Evolutionary conservation across 2,113 vertebrate species (phyloP), one percentile per base, ranked within the genome.

Genomic region (Xenopus tropicalis): DNA sequence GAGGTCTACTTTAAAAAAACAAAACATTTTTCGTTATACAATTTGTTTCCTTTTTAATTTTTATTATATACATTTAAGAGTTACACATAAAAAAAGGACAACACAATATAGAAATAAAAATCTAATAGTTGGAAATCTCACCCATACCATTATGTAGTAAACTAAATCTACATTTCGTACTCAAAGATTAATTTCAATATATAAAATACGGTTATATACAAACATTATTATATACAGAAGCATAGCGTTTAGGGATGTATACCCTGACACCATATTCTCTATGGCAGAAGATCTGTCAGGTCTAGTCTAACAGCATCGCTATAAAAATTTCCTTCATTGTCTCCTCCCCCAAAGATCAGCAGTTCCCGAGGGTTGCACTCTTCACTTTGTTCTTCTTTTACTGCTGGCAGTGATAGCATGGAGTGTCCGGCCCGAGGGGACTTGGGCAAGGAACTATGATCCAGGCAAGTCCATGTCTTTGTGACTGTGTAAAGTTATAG

Each of bases 311-410:
- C 83, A 70, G 87, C 78, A 72, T 90, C 86, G 1, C 84, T 87
- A 79, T 82, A 90, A 71, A 89, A 92, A 43, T 73, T 74, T 4
- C 86, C 86, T 82, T 89, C 88, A 14, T 88, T 90, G 84, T 92
- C 86, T 3, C 86, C 86, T 4, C 86, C 90, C 61, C 88, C 83
- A 13, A 90, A 89, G 78, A 85, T 70, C 51, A 89, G 79, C 71
- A 89, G 66, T 9, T 77, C 83, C 61, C 69, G 77, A 64, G 80
- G 23, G 14, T 8, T 13, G 3, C 57, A 12, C 23, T 77, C 65
- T 0, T 71, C 23, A 21, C 4, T 23, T n/a, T n/a, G n/a, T 10
- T 78, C 82, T 79, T 80, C 77, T 44, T 74, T 59, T 61, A 72
- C 4, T 1, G 61, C 85, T 63, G 81, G 80, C 86, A 90, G 84